Percentiles rank a stretch among this genome's conserved stretches.
Conservation (phyloP, 2,888 invertebrate genomes). For the Theretra japonica region DNA sequence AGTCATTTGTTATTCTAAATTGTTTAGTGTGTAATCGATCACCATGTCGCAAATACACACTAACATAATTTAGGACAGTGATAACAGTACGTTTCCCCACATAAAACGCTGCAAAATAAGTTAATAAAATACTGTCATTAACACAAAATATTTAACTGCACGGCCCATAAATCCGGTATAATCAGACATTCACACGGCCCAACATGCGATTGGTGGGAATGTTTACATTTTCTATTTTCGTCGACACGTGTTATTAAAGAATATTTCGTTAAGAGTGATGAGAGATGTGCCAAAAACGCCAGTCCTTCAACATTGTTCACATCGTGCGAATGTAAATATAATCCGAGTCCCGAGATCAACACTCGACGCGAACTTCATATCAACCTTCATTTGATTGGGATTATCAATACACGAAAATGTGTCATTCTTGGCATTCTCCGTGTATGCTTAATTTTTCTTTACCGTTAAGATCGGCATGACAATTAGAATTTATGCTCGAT, state of each 20-base stretch:
- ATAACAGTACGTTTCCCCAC: background rate
- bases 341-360: background rate
- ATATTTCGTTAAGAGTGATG: constrained; percentile 17
- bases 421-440: too few species aligned
- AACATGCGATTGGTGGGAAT: constrained; percentile 2
- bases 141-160: background rate
- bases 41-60: too few species aligned
- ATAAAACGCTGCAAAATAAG: background rate
- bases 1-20: too few species aligned
- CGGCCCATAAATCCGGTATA: background rate
- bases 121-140: background rate
- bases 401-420: background rate
- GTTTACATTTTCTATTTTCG: constrained; percentile 18
- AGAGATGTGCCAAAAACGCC: constrained; percentile 24
- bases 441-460: background rate
- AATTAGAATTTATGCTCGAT: too few species aligned
- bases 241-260: constrained; percentile 16
- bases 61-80: too few species aligned
- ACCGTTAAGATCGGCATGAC: too few species aligned
- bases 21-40: too few species aligned
- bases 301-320: constrained; percentile 5
- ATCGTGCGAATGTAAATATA: constrained; percentile 19
- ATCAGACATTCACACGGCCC: constrained; percentile 24
- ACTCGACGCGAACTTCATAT: background rate
- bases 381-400: background rate